Evolutionary conservation across 2,797 vertebrate species (phyloP).

Genomic region (Apodemus agrarius): DNA sequence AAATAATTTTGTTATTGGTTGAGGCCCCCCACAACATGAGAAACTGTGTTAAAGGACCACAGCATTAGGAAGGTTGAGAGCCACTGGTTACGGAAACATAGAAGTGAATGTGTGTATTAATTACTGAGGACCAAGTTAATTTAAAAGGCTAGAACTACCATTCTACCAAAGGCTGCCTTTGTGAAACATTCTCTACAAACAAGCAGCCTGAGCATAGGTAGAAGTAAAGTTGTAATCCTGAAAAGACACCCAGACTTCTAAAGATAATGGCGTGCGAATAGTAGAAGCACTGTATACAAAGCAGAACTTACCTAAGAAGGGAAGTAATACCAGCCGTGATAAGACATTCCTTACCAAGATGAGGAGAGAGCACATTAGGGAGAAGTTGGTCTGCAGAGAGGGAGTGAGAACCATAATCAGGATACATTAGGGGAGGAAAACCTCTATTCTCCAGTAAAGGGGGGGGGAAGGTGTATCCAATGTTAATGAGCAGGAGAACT

Average conservation of each 20-base stretch:
- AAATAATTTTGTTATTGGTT: background rate
- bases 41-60: background rate
- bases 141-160: background rate
- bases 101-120: background rate
- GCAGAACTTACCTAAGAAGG: slow-evolving; percentile 4
- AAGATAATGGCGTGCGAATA: background rate
- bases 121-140: background rate
- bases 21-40: background rate
- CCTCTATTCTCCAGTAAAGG: too few species aligned
- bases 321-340: background rate
- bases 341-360: background rate
- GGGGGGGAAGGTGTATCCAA: background rate
- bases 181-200: slow-evolving; percentile 18
- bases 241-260: slow-evolving; percentile 1
- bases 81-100: background rate
- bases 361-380: background rate
- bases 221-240: background rate
- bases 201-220: background rate
- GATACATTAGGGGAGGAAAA: background rate
- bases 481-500: background rate
- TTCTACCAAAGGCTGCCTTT: background rate
- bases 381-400: background rate
- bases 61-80: background rate
- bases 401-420: background rate
- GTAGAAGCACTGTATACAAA: background rate